These are phyloP conservation scores for Microctonus brassicae DNA, from an alignment of 2,888 invertebrate species.

Conservation along the genomic window DNA sequence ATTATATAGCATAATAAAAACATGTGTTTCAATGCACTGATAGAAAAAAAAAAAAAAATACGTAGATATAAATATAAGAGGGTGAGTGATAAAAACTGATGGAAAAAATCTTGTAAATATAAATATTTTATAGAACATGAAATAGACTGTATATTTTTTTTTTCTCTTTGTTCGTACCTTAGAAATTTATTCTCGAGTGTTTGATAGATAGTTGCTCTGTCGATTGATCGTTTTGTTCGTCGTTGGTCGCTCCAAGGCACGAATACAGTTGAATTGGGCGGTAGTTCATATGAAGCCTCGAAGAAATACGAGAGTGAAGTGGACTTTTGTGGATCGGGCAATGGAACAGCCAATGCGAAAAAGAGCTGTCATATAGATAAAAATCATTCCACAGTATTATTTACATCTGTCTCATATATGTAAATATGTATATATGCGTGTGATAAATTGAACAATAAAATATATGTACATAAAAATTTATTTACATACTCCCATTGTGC, in stretches of 20 bases:
- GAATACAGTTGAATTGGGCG: slow-evolving; percentile 71
- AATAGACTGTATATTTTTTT: slow-evolving; percentile 45
- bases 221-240: slow-evolving; percentile 71
- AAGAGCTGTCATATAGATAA: slow-evolving; percentile 72
- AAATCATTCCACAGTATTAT: not conserved
- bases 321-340: slow-evolving; percentile 78
- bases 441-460: not conserved
- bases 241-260: slow-evolving; percentile 51
- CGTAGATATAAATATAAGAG: not conserved
- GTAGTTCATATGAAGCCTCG: slow-evolving; percentile 77
- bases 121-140: not conserved
- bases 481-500: slow-evolving; percentile 65
- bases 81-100: not conserved
- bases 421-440: too few relatives aligned
- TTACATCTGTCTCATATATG: not conserved
- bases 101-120: not conserved
- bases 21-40: not conserved
- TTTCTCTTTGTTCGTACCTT: slow-evolving; percentile 68
- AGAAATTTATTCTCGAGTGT: slow-evolving; percentile 73
- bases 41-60: not conserved
- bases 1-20: not conserved
- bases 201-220: slow-evolving; percentile 73
- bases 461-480: not conserved
- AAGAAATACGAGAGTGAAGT: slow-evolving; percentile 83
- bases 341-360: slow-evolving; percentile 78